These are phyloP conservation scores for Holothuria scabra DNA, from an alignment of 53 echinoderm and acorn worm species.

Conservation along the genomic window DNA sequence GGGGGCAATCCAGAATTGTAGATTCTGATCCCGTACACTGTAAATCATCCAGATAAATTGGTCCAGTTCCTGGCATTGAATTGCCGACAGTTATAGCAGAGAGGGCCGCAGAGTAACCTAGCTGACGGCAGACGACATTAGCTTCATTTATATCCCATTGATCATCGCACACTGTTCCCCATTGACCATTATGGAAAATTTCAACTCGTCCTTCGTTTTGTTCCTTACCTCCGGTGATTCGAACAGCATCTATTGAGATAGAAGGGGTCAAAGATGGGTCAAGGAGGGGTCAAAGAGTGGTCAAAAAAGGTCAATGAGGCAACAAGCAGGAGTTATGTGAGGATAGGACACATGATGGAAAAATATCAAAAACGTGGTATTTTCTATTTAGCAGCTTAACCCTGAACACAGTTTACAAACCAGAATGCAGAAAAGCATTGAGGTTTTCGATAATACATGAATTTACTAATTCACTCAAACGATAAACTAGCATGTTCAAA, in stretches of 20 bases:
- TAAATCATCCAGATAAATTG: conserved; percentile 60
- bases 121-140: conserved; percentile 63
- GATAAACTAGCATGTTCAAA: too few relatives aligned
- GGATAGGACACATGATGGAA: too few relatives aligned
- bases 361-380: too few relatives aligned
- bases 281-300: too few relatives aligned
- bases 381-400: too few relatives aligned
- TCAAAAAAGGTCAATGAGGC: too few relatives aligned
- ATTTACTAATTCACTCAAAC: too few relatives aligned
- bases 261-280: too few relatives aligned
- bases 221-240: conserved; percentile 54
- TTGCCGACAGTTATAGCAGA: conserved; percentile 32
- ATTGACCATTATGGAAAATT: conserved; percentile 49
- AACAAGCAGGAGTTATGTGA: too few relatives aligned
- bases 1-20: conserved; percentile 47
- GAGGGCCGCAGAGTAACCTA: conserved; percentile 50
- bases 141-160: conserved; percentile 54
- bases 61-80: conserved; percentile 58
- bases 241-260: conserved; percentile 36
- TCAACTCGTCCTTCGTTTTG: conserved; percentile 65
- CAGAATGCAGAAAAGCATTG: too few relatives aligned
- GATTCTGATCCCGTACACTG: conserved; percentile 54
- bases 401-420: too few relatives aligned
- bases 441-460: too few relatives aligned
- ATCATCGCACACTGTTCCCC: conserved; percentile 73